Conservation (phyloP, 2,797 vertebrate genomes). For the Anguilla megastoma region DNA sequence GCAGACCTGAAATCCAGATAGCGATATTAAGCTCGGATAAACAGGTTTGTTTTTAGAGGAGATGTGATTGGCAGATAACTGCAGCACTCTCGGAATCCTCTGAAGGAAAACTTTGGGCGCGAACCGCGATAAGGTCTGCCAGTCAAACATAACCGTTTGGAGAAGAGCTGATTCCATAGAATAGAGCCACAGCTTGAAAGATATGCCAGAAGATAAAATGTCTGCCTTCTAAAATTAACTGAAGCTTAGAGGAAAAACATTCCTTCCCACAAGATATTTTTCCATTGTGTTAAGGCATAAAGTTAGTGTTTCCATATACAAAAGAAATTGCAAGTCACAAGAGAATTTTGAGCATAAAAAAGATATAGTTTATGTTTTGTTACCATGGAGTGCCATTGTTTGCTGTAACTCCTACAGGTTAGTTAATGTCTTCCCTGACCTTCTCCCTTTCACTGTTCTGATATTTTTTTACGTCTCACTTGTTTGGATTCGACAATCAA, state of each 20-base stretch:
- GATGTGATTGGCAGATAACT: constrained; percentile 49
- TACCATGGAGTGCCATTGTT: neutral
- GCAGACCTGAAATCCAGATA: constrained; percentile 32
- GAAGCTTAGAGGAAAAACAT: constrained; percentile 41
- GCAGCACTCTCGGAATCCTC: constrained; percentile 34
- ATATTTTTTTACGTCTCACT: neutral
- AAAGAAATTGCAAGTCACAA: constrained; percentile 32
- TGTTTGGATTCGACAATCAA: constrained; percentile 7
- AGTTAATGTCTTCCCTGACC: constrained; percentile 14
- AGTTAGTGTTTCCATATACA: constrained; percentile 42
- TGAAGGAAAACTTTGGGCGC: constrained; percentile 43
- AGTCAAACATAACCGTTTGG: constrained; percentile 30
- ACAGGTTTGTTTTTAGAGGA: constrained; percentile 49
- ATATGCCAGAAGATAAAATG: constrained; percentile 43
- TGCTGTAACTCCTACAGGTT: constrained; percentile 12
- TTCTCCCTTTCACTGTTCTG: constrained; percentile 1
- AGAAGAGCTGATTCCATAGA: constrained; percentile 48
- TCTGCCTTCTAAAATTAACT: constrained; percentile 47
- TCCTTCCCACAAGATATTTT: constrained; percentile 45
- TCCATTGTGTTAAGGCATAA: constrained; percentile 49
- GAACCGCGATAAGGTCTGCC: constrained; percentile 43
- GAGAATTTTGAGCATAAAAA: constrained; percentile 5
- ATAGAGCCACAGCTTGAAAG: constrained; percentile 43
- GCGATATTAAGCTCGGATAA: constrained; percentile 47
- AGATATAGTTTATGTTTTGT: constrained; percentile 19